phyloP scores from a whole-genome alignment of 2,113 vertebrate species.

The Cheirogaleus medius region DNA sequence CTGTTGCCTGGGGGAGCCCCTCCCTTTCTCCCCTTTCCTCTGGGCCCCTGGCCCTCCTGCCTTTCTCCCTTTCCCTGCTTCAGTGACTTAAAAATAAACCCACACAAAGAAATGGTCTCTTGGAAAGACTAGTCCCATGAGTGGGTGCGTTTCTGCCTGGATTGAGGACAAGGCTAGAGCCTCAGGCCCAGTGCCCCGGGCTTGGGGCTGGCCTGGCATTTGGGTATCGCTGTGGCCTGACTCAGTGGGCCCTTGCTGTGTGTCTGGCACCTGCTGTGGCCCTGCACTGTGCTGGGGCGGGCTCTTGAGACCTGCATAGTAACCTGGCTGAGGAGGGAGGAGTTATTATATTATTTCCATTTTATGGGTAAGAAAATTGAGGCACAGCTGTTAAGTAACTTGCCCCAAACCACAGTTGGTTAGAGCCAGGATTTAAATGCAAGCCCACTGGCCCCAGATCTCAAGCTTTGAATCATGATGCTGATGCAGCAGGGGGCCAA shows the following conservation, averaged over 20 bases:
- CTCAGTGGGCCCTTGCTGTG: rapidly evolving
- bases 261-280: too few relatives aligned
- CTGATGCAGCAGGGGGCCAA: background rate
- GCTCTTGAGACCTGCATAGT: rapidly evolving
- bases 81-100: background rate
- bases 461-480: background rate
- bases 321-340: too few relatives aligned
- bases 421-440: background rate
- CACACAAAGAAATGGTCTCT: background rate
- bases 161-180: background rate
- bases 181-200: background rate
- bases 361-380: background rate
- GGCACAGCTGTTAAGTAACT: background rate
- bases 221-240: rapidly evolving
- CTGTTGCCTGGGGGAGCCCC: background rate
- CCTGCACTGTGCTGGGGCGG: rapidly evolving
- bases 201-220: background rate
- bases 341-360: background rate
- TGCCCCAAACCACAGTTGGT: background rate
- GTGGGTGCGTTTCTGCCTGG: background rate
- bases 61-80: background rate
- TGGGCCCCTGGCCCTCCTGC: too few relatives aligned
- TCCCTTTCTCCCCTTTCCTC: background rate
- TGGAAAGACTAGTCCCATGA: background rate
- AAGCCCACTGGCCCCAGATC: background rate